phyloP scores from a whole-genome alignment of 2,113 vertebrate species.

The Oenanthe melanoleuca region DNA sequence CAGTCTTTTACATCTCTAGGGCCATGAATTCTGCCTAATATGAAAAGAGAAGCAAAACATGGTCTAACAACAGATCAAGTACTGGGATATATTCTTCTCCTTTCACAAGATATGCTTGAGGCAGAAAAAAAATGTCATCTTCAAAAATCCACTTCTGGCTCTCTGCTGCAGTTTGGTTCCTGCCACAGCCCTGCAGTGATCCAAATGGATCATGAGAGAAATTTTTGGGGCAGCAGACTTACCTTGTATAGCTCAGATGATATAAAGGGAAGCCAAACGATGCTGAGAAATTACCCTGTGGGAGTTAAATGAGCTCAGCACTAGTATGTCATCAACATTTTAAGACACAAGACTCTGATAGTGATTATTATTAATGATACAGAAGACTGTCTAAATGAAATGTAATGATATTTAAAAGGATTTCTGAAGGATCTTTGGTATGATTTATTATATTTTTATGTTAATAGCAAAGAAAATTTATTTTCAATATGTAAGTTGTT shows the following conservation, averaged over 20 bases:
- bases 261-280: not conserved
- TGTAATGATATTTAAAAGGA: not conserved
- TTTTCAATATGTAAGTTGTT: not conserved
- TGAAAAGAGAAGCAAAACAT: not conserved
- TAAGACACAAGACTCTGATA: not conserved
- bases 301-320: not conserved
- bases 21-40: not conserved
- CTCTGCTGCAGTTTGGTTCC: not conserved
- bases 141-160: not conserved
- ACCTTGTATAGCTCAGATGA: not conserved
- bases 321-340: not conserved
- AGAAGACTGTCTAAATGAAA: not conserved
- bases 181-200: rapidly evolving
- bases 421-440: not conserved
- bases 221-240: not conserved
- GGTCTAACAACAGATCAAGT: not conserved
- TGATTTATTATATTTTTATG: slow-evolving; percentile 1
- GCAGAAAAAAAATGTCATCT: not conserved
- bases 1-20: not conserved
- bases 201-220: not conserved
- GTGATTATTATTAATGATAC: not conserved
- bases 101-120: not conserved
- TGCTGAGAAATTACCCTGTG: not conserved
- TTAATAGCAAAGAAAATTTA: not conserved
- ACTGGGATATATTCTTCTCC: not conserved